Evolutionary conservation across 2,888 invertebrate species (phyloP).

Genomic region (Lasius fuliginosus): DNA sequence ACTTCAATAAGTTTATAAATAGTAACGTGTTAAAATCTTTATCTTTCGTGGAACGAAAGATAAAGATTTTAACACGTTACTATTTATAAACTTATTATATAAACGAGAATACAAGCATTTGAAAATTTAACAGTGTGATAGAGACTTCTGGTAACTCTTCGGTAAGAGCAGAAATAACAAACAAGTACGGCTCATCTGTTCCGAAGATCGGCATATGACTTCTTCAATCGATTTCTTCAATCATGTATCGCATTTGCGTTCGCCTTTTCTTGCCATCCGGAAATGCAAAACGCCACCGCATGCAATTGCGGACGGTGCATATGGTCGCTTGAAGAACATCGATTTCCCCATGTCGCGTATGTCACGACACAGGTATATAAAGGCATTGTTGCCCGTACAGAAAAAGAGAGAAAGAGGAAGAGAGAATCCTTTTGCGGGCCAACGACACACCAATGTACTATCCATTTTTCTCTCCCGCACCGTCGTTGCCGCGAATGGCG

Average conservation of each 20-base stretch:
- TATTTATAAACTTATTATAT: too few species aligned
- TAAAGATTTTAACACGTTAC: too few species aligned
- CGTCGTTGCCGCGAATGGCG: constrained; percentile 38
- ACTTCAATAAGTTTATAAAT: background rate
- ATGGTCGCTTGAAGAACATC: constrained; percentile 42
- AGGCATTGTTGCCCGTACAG: constrained; percentile 36
- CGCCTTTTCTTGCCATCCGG: constrained; percentile 22
- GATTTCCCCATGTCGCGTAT: constrained; percentile 49
- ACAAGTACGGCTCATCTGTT: constrained; percentile 49
- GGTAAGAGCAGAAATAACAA: constrained; percentile 67
- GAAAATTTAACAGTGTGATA: constrained; percentile 27
- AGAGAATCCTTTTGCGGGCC: constrained; percentile 28
- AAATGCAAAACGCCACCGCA: constrained; percentile 45
- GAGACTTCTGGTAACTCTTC: background rate
- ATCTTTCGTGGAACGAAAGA: constrained; percentile 33
- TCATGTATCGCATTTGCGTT: background rate
- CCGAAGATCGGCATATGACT: constrained; percentile 30
- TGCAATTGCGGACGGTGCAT: constrained; percentile 38
- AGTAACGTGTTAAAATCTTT: constrained; percentile 43
- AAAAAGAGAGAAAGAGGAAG: background rate
- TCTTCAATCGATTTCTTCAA: constrained; percentile 45
- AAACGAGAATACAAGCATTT: constrained; percentile 37
- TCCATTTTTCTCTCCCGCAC: constrained; percentile 23
- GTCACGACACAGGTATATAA: constrained; percentile 29
- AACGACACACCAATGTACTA: constrained; percentile 20